phyloP scores from a whole-genome alignment of 2,888 invertebrate species.

The Hypselothyrea guttata region DNA sequence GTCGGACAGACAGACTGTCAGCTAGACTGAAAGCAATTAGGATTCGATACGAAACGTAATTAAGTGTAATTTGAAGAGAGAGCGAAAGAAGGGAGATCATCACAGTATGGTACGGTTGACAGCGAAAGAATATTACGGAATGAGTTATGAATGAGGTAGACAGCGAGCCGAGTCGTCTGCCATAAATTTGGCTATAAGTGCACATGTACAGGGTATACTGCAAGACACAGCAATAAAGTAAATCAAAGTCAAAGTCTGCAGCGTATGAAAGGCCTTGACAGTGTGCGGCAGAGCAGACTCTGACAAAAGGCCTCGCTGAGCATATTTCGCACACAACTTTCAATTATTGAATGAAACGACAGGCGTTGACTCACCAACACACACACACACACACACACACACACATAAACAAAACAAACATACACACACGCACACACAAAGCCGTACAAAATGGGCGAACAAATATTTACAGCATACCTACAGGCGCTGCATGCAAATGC shows the following conservation, averaged over 20 bases:
- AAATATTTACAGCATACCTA: slow-evolving; percentile 65
- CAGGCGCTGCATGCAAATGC: slow-evolving; percentile 47
- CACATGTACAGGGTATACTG: slow-evolving; percentile 25
- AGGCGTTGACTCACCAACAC: slow-evolving; percentile 16
- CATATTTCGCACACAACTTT: slow-evolving; percentile 37
- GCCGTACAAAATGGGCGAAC: slow-evolving; percentile 42
- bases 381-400: slow-evolving; percentile 19
- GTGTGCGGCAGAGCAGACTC: slow-evolving; percentile 35
- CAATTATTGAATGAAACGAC: slow-evolving; percentile 61
- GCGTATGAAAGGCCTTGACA: slow-evolving; percentile 61
- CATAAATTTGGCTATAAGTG: slow-evolving; percentile 30
- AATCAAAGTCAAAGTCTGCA: slow-evolving; percentile 52
- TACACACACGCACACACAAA: no score
- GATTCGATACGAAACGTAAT: slow-evolving; percentile 68
- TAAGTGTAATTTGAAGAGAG: slow-evolving; percentile 53
- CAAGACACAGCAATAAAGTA: slow-evolving; percentile 52
- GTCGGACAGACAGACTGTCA: slow-evolving; percentile 16
- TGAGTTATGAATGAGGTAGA: slow-evolving; percentile 45
- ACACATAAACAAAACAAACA: no score
- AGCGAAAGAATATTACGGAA: slow-evolving; percentile 27
- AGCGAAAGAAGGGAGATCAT: neutral
- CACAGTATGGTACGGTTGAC: slow-evolving; percentile 21
- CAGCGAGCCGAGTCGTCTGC: slow-evolving; percentile 14
- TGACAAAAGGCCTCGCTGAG: slow-evolving; percentile 4
- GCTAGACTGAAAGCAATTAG: slow-evolving; percentile 50